Evolutionary conservation across 2,113 vertebrate genomes (phyloP), one percentile per base, ranked within the genome.

Genomic region (Mionectes macconnelli): DNA sequence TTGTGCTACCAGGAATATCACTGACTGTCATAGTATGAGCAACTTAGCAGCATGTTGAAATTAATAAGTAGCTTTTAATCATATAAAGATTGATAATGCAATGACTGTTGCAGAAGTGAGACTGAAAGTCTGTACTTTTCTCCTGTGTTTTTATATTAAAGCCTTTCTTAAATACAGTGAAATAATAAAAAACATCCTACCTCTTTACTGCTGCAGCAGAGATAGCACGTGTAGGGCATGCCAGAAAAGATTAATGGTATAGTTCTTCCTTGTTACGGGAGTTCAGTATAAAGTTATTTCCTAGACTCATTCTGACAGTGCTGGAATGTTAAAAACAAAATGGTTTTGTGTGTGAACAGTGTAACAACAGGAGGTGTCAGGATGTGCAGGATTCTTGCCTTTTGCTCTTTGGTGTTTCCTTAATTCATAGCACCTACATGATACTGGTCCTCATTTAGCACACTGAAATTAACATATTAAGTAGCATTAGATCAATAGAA

Each of bases 211-310:
- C 84, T 89, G 59, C 69, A 70, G 52, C 75, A 42, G 2, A 37
- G 57, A 93, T 56, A 92, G 39, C 52, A 16, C 40, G 64, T 62
- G 73, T 44, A 74, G 60, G 87, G 39, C 42, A 45, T 74, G 87
- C 90, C 90, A 68, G 92, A 30, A 93, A 93, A 95, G 93, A 96
- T 96, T 90, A 95, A 91, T 91, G 66, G 47, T 42, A 2, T 63
- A 77, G 56, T 66, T 94, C 73, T 90, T 92, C 81, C 67, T 72
- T 94, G 47, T 94, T 93, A 88, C 52, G 47, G 70, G 62, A 93
- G 59, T 94, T 96, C 60, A 87, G 68, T 59, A 81, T 94, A 40
- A 89, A 91, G 76, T 59, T 89, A 79, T 84, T 78, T 92, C 79
- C 59, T 86, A 55, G 47, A 60, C 72, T 93, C 55, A n/a, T 74